Evolutionary conservation across 2,888 invertebrate genomes (phyloP), one percentile per base, ranked within the genome.

Genomic region (Macaria liturata): DNA sequence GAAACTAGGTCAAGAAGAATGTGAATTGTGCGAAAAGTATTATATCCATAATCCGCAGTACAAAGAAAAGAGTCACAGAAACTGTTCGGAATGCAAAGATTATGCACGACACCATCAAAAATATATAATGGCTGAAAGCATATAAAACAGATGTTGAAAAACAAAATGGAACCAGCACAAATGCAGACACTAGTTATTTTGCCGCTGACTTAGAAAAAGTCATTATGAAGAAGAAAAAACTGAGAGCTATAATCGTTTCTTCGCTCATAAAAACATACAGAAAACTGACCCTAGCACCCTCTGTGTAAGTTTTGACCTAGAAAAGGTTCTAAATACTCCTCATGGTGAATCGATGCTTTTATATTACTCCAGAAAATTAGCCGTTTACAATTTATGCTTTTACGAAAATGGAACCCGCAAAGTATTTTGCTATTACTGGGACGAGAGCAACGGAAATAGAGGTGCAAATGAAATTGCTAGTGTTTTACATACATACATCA

Each of bases 361-460:
- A 43, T 61, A 57, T 57, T 61, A 61, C 49, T 57, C 49, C 9
- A n/a, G 53, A 57, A 57, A 61, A 53, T 49, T 49, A 31, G 53
- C 57, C 9, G 43, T 37, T 8, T 52, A 52, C 30, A 52, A 46
- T n/a, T n/a, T n/a, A n/a, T n/a, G n/a, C n/a, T n/a, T n/a, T n/a
- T n/a, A n/a, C n/a, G n/a, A n/a, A n/a, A n/a, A n/a, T n/a, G n/a
- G n/a, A n/a, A n/a, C n/a, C n/a, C n/a, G n/a, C n/a, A n/a, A n/a
- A n/a, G n/a, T n/a, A n/a, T n/a, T n/a, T n/a, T n/a, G n/a, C n/a
- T n/a, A n/a, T n/a, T n/a, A n/a, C n/a, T n/a, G n/a, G n/a, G n/a
- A n/a, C n/a, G n/a, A n/a, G n/a, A n/a, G n/a, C n/a, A n/a, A n/a
- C n/a, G n/a, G n/a, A n/a, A n/a, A n/a, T n/a, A n/a, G n/a, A n/a